phyloP scores from a whole-genome alignment of 2,888 invertebrate genomes.

The Chloroclysta siterata region DNA sequence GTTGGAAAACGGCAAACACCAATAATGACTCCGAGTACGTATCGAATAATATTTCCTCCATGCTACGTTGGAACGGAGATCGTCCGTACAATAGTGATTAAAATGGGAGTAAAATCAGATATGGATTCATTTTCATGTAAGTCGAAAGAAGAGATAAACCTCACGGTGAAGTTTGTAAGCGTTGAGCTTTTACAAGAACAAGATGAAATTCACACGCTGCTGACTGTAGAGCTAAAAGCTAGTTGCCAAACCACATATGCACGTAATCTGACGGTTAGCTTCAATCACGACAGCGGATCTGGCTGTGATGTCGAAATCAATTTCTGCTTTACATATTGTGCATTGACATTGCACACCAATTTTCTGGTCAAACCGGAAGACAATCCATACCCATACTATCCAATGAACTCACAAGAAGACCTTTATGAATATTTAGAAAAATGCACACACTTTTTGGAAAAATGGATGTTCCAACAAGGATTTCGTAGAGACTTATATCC shows the following conservation, averaged over 20 bases:
- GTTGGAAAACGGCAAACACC: constrained; percentile 63
- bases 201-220: constrained; percentile 50
- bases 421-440: constrained; percentile 66
- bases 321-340: constrained; percentile 71
- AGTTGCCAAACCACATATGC: constrained; percentile 50
- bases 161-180: constrained; percentile 55
- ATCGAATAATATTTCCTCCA: constrained; percentile 72
- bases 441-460: constrained; percentile 68
- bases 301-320: constrained; percentile 68
- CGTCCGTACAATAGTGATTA: constrained; percentile 54
- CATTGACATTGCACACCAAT: constrained; percentile 67
- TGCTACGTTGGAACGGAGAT: constrained; percentile 56
- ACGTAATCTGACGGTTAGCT: constrained; percentile 55
- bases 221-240: constrained; percentile 60
- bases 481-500: constrained; percentile 77
- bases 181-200: constrained; percentile 44
- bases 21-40: constrained; percentile 59
- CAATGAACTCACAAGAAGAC: constrained; percentile 55
- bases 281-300: constrained; percentile 64
- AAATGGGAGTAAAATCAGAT: constrained; percentile 55
- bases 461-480: constrained; percentile 80
- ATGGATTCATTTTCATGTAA: constrained; percentile 58
- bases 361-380: constrained; percentile 51
- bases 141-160: constrained; percentile 58
- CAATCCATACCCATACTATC: constrained; percentile 75